A percentile compares a stretch with the other conserved stretches of the same genome.
Conservation (phyloP, 2,797 vertebrate genomes). For the Sebastes nivosus region DNA sequence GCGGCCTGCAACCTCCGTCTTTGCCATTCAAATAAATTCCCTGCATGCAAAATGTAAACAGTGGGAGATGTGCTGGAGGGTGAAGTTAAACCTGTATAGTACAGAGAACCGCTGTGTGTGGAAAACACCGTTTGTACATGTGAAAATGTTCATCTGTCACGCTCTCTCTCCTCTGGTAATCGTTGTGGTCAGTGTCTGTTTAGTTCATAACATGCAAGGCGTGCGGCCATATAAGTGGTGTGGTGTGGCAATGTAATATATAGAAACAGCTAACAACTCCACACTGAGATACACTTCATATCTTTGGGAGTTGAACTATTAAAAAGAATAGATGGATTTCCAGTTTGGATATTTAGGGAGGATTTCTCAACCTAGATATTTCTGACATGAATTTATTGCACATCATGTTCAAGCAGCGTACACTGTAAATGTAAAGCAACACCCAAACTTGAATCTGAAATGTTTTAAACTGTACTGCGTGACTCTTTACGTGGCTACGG, state of each 20-base stretch:
- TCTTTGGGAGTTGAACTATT: not conserved
- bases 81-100: not conserved
- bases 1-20: constrained; percentile 9
- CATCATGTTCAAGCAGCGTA: no score
- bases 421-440: no score
- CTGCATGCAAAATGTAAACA: constrained; percentile 25
- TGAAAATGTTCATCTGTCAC: not conserved
- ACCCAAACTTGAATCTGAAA: no score
- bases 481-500: not conserved
- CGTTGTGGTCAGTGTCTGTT: constrained; percentile 36
- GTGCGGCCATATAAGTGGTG: constrained; percentile 41
- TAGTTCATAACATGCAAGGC: constrained; percentile 24
- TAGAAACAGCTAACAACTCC: constrained; percentile 10
- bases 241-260: constrained; percentile 40
- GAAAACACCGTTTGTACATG: not conserved
- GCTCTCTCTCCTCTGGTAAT: constrained; percentile 12
- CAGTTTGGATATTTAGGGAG: not conserved
- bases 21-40: constrained; percentile 25
- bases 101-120: not conserved
- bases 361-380: no score
- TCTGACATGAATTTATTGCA: no score
- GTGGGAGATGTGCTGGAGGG: not conserved
- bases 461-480: not conserved
- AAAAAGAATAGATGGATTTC: not conserved
- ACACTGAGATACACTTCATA: not conserved